Percentiles rank a stretch among this genome's conserved stretches.
Evolutionary conservation across 1,140 invertebrate species (phyloP).

Genomic region (Anthonomus grandis): DNA sequence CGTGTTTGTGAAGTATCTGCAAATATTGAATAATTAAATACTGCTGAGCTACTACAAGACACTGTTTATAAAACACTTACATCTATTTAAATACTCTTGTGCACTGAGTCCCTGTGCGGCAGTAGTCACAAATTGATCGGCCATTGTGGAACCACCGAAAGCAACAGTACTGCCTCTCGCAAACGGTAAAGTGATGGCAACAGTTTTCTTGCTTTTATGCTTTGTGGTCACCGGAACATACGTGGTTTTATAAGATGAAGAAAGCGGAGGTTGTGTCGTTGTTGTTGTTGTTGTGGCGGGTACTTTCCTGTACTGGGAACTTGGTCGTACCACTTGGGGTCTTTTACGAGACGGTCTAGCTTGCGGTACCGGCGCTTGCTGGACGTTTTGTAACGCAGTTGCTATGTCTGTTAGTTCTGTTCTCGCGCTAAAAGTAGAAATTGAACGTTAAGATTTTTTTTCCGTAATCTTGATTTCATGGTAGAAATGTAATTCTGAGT

Average conservation of each 20-base stretch:
- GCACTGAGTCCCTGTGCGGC: constrained; percentile 8
- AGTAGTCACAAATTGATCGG: neutral
- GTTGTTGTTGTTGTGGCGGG: constrained; percentile 8
- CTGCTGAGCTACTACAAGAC: neutral
- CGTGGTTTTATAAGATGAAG: neutral
- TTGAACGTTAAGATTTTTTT: too few species aligned
- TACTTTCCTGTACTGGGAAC: neutral
- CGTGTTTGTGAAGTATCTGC: neutral
- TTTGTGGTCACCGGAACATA: neutral
- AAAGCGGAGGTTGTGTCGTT: constrained; percentile 9
- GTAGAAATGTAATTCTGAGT: too few species aligned
- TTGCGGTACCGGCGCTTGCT: constrained; percentile 37
- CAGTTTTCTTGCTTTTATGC: constrained; percentile 4
- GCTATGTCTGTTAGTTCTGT: constrained; percentile 35
- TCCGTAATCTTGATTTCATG: too few species aligned
- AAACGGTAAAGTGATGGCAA: constrained; percentile 13
- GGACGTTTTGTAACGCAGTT: constrained; percentile 34
- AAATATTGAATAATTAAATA: neutral
- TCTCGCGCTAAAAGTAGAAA: neutral
- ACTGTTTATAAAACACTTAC: constrained; percentile 2
- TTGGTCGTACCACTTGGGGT: constrained; percentile 3
- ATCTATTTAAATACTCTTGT: constrained; percentile 16
- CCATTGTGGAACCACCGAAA: neutral
- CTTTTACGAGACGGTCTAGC: neutral
- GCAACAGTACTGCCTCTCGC: neutral